Evolutionary conservation across 2,113 vertebrate species (phyloP), one percentile per base, ranked within the genome.

Genomic region (Psittacus erithacus): DNA sequence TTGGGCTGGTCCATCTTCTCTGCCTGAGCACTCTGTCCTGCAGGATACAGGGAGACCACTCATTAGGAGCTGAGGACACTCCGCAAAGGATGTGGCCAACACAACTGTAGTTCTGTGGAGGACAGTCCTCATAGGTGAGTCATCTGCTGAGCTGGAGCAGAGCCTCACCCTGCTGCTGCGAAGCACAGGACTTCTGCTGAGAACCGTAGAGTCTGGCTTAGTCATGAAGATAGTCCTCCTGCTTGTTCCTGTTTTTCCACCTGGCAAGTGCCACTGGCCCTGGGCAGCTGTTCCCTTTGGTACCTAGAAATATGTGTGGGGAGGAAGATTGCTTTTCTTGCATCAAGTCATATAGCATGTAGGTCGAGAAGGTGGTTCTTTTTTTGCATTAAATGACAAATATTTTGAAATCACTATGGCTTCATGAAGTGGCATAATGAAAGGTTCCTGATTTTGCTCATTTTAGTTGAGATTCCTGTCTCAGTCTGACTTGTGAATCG

Each of bases 21-120:
- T 1, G 23, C 64, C 70, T 13, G 15, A 33, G 62, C 29, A 9
- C 2, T 57, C 35, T 55, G 62, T n/a, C 69, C 39, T 50, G 5
- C 52, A 17, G 63, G 50, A 6, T 7, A 5, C 5, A 5, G 29
- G 47, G 18, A 18, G 80, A 27, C 20, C 41, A 9, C 41, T 57
- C 0, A 0, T 33, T 27, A 1, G 7, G 43, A 53, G 27, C 49
- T 69, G 10, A 1, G 53, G 70, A 20, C 43, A 17, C 9, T 13
- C 19, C 3, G 1, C 38, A 50, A 71, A 41, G 75, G 60, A 55
- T 3, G 0, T 11, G 50, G 23, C 43, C 47, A 39, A 49, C 12
- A 18, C 35, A 17, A 1, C 14, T 22, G 47, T n/a, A 12, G 17
- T 19, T 2, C 22, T 9, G 16, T 10, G 63, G 20, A 49, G 76